phyloP scores from a whole-genome alignment of 2,888 invertebrate species.

The Nomada flava region DNA sequence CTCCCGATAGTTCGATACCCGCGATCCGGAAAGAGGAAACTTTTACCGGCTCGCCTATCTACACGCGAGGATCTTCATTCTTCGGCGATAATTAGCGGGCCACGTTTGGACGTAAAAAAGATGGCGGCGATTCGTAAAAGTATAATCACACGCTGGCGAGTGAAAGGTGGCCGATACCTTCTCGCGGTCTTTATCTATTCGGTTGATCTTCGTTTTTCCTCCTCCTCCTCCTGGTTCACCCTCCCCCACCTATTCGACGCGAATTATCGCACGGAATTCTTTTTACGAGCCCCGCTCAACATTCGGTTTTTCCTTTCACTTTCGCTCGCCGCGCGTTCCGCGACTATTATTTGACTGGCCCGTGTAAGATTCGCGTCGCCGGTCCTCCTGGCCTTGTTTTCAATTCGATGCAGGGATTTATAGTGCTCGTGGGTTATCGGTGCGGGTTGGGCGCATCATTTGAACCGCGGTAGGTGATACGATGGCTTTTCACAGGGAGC shows the following conservation, averaged over 20 bases:
- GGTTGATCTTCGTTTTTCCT: constrained; percentile 40
- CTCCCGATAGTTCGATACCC: constrained; percentile 16
- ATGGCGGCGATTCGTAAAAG: constrained; percentile 13
- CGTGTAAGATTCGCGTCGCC: constrained; percentile 44
- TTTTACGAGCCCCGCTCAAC: constrained; percentile 57
- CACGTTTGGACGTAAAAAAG: constrained; percentile 42
- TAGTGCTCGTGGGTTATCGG: not conserved
- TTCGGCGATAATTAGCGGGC: constrained; percentile 52
- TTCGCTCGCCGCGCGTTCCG: constrained; percentile 58
- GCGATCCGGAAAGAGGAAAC: constrained; percentile 51
- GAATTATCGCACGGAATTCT: constrained; percentile 60
- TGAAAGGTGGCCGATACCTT: constrained; percentile 52
- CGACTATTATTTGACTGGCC: constrained; percentile 23
- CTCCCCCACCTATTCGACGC: not conserved
- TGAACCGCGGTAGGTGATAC: constrained; percentile 41
- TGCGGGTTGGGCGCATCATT: not conserved
- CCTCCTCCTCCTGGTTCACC: not conserved
- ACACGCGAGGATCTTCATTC: constrained; percentile 43
- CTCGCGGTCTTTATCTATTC: constrained; percentile 29
- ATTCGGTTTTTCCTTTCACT: constrained; percentile 60
- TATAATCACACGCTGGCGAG: constrained; percentile 41
- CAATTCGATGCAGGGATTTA: not conserved
- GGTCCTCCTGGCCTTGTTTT: not conserved
- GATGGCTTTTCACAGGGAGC: constrained; percentile 24
- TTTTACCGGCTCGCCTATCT: constrained; percentile 51